Percentiles rank a stretch among this genome's conserved stretches.
phyloP scores from a whole-genome alignment of 2,113 vertebrate genomes.

The Chaetops frenatus region DNA sequence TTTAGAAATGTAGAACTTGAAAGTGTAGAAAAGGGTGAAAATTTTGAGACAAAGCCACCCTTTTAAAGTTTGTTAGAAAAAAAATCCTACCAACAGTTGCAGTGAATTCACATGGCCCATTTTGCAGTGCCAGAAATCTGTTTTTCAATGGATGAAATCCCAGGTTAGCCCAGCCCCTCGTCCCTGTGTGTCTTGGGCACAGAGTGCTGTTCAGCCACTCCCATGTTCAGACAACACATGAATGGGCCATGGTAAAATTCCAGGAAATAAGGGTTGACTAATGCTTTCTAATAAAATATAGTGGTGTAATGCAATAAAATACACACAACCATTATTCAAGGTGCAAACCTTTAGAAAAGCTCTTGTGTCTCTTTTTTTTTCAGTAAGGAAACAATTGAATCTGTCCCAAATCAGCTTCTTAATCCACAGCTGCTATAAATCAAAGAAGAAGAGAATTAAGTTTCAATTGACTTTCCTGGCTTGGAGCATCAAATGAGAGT shows the following conservation, averaged over 20 bases:
- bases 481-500: slow-evolving; percentile 51
- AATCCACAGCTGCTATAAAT: slow-evolving; percentile 73
- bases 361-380: slow-evolving; percentile 47
- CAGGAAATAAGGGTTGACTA: neutral
- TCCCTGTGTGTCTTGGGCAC: neutral
- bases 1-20: neutral
- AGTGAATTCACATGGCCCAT: neutral
- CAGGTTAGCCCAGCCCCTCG: neutral
- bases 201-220: neutral
- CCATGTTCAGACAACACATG: neutral
- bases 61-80: neutral
- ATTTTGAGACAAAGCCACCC: neutral
- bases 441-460: slow-evolving; percentile 73
- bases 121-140: neutral
- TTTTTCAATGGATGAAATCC: neutral
- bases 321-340: slow-evolving; percentile 56
- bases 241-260: neutral
- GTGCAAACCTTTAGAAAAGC: slow-evolving; percentile 54
- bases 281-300: slow-evolving; percentile 45
- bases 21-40: neutral
- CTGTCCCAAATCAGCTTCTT: slow-evolving; percentile 62
- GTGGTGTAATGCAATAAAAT: neutral
- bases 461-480: slow-evolving; percentile 76
- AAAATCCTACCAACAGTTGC: neutral
- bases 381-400: slow-evolving; percentile 57